A percentile compares a stretch with the other conserved stretches of the same genome.
Conservation (phyloP, 2,888 invertebrate genomes). For the Ganaspis brasiliensis region DNA sequence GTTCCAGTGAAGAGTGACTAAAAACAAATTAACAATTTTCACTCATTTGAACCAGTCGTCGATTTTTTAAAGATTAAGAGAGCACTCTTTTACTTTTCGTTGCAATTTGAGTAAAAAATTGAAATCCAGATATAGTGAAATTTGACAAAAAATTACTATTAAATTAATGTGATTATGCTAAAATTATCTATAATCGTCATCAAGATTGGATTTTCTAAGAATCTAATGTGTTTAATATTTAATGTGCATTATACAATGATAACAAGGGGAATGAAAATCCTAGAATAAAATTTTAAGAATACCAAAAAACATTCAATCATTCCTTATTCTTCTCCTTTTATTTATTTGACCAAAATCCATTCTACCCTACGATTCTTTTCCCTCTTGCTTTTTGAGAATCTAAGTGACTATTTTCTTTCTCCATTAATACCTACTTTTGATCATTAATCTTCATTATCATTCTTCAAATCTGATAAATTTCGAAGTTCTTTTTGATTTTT, state of each 20-base stretch:
- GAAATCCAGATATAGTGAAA: too few species aligned
- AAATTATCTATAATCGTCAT: too few species aligned
- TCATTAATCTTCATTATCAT: constrained; percentile 8
- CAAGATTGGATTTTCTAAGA: too few species aligned
- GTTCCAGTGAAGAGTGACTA: too few species aligned
- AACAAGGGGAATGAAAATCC: neutral
- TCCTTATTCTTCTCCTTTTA: neutral
- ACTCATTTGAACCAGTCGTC: too few species aligned
- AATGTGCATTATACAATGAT: neutral
- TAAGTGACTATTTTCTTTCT: neutral
- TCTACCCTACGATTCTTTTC: neutral
- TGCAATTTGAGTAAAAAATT: too few species aligned
- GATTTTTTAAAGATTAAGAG: too few species aligned
- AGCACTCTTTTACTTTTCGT: too few species aligned
- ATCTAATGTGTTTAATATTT: too few species aligned
- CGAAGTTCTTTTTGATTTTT: neutral
- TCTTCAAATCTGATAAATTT: neutral
- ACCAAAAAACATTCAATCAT: neutral
- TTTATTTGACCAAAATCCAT: neutral
- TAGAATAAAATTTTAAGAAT: neutral
- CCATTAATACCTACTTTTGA: neutral
- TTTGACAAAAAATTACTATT: too few species aligned
- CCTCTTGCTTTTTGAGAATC: neutral
- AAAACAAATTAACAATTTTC: too few species aligned
- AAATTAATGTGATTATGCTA: too few species aligned